Percentiles rank a stretch among this genome's conserved stretches.
These are phyloP conservation scores for Sinocyclocheilus grahami DNA, from an alignment of 2,113 vertebrate genomes.

Conservation along the genomic window DNA sequence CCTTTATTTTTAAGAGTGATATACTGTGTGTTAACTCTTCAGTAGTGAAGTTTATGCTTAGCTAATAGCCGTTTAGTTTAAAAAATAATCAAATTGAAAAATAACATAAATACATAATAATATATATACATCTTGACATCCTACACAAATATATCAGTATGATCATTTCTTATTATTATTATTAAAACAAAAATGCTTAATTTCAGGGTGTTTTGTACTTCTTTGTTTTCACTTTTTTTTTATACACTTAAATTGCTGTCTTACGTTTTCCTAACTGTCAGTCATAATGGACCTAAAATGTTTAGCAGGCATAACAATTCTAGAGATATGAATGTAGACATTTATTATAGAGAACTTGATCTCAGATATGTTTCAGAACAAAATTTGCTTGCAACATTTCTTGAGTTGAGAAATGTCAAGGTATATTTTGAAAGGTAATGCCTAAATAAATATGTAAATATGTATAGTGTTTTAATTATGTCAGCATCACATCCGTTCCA, in stretches of 20 bases:
- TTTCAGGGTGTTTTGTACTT: background rate
- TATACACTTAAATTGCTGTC: background rate
- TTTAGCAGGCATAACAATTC: background rate
- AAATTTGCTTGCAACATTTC: background rate
- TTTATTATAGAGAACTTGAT: background rate
- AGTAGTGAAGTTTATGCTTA: too few relatives aligned
- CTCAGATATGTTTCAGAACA: constrained; percentile 9
- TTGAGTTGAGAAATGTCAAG: constrained; percentile 37
- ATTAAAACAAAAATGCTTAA: background rate
- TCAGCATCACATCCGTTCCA: constrained; percentile 15
- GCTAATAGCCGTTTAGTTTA: too few relatives aligned
- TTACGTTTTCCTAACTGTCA: background rate
- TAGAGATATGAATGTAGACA: background rate
- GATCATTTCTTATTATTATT: background rate
- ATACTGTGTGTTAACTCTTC: too few relatives aligned
- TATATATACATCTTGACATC: too few relatives aligned
- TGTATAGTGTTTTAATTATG: constrained; percentile 48
- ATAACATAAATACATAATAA: too few relatives aligned
- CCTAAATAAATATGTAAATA: constrained; percentile 39
- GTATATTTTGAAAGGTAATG: constrained; percentile 44
- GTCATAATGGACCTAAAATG: background rate
- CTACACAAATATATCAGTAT: too few relatives aligned
- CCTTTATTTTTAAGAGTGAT: too few relatives aligned
- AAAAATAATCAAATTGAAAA: too few relatives aligned
- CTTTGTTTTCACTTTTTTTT: background rate